Evolutionary conservation across 2,888 invertebrate species (phyloP).

Genomic region (Polyploca ridens): DNA sequence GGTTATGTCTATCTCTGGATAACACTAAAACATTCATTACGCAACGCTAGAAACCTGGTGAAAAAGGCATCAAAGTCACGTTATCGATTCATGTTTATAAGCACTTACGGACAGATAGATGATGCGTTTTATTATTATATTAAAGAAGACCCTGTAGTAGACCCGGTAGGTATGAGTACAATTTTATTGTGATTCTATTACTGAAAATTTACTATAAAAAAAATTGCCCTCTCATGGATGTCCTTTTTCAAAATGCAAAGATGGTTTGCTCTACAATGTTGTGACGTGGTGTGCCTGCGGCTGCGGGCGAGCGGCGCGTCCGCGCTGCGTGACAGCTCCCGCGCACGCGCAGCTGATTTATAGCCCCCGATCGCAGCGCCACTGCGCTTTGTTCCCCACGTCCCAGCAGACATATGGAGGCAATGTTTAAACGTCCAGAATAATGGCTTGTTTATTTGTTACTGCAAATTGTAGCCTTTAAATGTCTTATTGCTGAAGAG

Average conservation of each 20-base stretch:
- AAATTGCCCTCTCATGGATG: too few species aligned
- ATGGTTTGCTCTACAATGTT: background rate
- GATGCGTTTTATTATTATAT: too few species aligned
- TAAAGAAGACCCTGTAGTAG: too few species aligned
- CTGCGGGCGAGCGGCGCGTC: conserved; percentile 23
- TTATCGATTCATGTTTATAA: too few species aligned
- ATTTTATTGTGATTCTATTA: too few species aligned
- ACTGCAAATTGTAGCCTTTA: conserved; percentile 11
- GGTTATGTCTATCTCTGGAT: too few species aligned
- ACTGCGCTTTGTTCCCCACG: conserved; percentile 41
- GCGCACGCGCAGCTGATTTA: conserved; percentile 60
- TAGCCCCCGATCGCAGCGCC: conserved; percentile 28
- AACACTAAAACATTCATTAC: too few species aligned
- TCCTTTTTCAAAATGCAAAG: background rate
- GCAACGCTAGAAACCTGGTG: too few species aligned
- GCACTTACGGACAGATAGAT: too few species aligned
- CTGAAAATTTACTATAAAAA: too few species aligned
- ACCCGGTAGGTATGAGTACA: too few species aligned
- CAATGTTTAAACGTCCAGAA: conserved; percentile 14
- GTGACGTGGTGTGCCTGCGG: conserved; percentile 5
- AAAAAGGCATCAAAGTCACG: too few species aligned
- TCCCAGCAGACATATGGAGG: conserved; percentile 14
- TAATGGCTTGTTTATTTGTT: conserved; percentile 14
- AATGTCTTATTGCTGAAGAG: conserved; percentile 1
- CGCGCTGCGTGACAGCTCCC: conserved; percentile 32